Conservation (phyloP, 2,797 vertebrate genomes). For the Aquila chrysaetos region DNA sequence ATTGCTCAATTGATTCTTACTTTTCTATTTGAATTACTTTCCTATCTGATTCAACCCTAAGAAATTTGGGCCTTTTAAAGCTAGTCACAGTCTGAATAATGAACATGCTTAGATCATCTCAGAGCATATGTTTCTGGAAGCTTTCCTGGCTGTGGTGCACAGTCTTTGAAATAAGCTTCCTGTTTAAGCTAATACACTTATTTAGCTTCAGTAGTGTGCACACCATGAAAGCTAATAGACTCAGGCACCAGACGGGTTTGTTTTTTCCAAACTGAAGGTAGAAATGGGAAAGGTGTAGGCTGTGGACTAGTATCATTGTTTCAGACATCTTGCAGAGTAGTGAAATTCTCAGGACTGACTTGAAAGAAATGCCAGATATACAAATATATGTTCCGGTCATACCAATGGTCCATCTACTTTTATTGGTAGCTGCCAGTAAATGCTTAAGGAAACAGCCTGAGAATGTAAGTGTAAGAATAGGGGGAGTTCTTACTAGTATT, state of each 20-base stretch:
- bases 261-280: not conserved
- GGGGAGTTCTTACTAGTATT: not conserved
- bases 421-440: not conserved
- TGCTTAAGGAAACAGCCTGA: not conserved
- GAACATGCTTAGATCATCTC: slow-evolving; percentile 2
- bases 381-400: not conserved
- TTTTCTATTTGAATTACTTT: not conserved
- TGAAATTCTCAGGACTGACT: not conserved
- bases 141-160: not conserved
- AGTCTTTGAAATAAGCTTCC: slow-evolving; percentile 20
- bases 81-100: not conserved
- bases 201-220: not conserved
- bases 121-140: not conserved
- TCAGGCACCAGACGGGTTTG: not conserved
- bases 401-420: not conserved
- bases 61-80: slow-evolving; percentile 12
- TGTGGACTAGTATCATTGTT: not conserved
- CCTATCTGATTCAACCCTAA: not conserved
- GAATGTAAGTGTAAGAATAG: not conserved
- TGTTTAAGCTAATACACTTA: not conserved
- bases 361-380: not conserved
- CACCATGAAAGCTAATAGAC: not conserved
- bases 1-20: not conserved
- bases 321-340: not conserved
- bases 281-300: not conserved